Evolutionary conservation across 2,113 vertebrate species (phyloP), one percentile per base, ranked within the genome.

Genomic region (Scophthalmus maximus): DNA sequence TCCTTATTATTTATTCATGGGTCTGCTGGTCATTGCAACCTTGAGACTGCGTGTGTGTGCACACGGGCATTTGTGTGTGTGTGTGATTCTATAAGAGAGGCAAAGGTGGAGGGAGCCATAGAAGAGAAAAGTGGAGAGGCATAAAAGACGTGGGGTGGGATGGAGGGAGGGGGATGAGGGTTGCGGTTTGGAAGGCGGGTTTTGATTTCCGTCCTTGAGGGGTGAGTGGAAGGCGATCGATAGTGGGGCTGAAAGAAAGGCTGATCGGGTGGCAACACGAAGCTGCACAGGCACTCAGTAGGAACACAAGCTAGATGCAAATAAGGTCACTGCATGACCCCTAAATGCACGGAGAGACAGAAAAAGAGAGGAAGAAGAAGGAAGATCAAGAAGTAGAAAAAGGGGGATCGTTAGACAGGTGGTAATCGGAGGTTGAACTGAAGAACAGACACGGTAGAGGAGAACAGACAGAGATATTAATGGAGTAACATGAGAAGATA

Each of bases 1-100:
- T 85, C 71, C 81, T 74, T 82, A 94, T 94, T 94, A 94, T 93
- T 94, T 93, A 94, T 94, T 94, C 92, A 94, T 94, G 90, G 89
- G 40, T 84, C 92, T 92, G 85, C 91, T 93, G 92, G 92, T 92
- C 92, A 91, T 90, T 91, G 92, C 91, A 93, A 94, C 93, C 93
- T 94, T 94, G 92, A 91, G 90, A 86, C 65, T 53, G 44, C 30
- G 67, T 59, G 67, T 53, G 69, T 58, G 53, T 64, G 68, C 42
- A 70, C 22, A 32, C 62, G 65, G 68, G 62, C 42, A 60, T 62
- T 68, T 72, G 77, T 68, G 61, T n/a, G 60, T 25, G 52, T 66
- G 57, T 50, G 74, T 50, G 85, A 84, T 77, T 79, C 79, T 78
- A 73, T 83, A 87, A 63, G 71, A 79, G 74, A 76, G 56, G 60